Evolutionary conservation across 2,797 vertebrate genomes (phyloP).

Genomic region (Valencia hispanica): DNA sequence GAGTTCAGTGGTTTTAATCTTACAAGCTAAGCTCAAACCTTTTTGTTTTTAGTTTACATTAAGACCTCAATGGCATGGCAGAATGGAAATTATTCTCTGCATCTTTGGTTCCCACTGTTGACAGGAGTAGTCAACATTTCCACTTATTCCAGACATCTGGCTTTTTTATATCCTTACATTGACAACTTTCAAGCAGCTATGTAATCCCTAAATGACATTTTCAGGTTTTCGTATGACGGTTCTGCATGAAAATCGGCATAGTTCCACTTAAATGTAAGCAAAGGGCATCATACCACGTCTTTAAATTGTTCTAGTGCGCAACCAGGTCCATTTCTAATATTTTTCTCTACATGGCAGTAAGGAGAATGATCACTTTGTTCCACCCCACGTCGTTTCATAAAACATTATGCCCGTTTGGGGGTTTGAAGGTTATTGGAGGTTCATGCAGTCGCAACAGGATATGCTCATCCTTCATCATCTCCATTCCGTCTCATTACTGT

Average conservation of each 20-base stretch:
- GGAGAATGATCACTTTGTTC: slow-evolving; percentile 23
- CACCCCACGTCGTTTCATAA: slow-evolving; percentile 20
- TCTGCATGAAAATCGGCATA: not conserved
- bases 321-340: not conserved
- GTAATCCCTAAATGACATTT: not conserved
- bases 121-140: not conserved
- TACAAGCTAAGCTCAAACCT: not conserved
- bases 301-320: not conserved
- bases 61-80: not conserved
- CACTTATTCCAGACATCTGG: not conserved
- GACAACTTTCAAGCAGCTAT: not conserved
- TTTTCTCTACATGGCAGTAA: not conserved
- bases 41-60: not conserved
- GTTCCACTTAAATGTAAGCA: not conserved
- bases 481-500: slow-evolving; percentile 48
- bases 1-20: not conserved
- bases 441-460: slow-evolving; percentile 43
- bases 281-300: not conserved
- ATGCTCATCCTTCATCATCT: slow-evolving; percentile 50
- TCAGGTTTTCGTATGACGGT: not conserved
- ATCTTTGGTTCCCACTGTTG: not conserved
- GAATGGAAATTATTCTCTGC: not conserved
- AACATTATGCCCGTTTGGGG: slow-evolving; percentile 5
- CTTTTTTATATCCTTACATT: not conserved
- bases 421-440: slow-evolving; percentile 47